Evolutionary conservation across 2,113 vertebrate genomes (phyloP).

Genomic region (Corythornis vintsioides): DNA sequence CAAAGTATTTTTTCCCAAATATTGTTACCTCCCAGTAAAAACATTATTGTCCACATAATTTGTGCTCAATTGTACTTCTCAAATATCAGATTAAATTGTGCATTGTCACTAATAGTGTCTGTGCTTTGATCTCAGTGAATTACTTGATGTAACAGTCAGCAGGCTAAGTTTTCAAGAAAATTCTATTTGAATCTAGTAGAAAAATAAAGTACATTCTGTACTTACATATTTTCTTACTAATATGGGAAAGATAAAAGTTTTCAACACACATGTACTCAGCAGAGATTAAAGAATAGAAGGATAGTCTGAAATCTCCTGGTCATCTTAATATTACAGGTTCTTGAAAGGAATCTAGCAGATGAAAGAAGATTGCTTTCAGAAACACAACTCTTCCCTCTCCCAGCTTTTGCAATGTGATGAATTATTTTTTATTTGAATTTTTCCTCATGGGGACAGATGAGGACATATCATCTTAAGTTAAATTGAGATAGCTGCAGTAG

Average conservation of each 20-base stretch:
- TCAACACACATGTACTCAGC: background rate
- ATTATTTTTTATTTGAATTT: background rate
- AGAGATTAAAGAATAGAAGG: background rate
- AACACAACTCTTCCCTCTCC: background rate
- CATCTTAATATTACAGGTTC: background rate
- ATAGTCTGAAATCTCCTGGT: background rate
- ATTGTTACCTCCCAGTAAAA: background rate
- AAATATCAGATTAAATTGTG: slow-evolving; percentile 30
- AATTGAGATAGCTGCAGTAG: background rate
- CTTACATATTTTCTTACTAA: background rate
- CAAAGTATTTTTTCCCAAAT: background rate
- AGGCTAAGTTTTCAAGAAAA: background rate
- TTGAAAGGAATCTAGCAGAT: background rate
- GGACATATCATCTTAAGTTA: background rate
- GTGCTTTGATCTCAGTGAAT: slow-evolving; percentile 47
- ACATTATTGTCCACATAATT: background rate
- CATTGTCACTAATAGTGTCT: background rate
- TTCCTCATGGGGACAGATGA: background rate
- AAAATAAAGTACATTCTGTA: background rate
- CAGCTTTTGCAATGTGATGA: background rate
- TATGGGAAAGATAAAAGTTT: background rate
- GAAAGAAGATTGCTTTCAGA: background rate
- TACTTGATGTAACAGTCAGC: background rate
- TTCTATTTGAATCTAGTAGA: background rate
- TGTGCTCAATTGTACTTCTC: background rate